phyloP scores from a whole-genome alignment of 2,113 vertebrate genomes.

The Salminus brasiliensis region DNA sequence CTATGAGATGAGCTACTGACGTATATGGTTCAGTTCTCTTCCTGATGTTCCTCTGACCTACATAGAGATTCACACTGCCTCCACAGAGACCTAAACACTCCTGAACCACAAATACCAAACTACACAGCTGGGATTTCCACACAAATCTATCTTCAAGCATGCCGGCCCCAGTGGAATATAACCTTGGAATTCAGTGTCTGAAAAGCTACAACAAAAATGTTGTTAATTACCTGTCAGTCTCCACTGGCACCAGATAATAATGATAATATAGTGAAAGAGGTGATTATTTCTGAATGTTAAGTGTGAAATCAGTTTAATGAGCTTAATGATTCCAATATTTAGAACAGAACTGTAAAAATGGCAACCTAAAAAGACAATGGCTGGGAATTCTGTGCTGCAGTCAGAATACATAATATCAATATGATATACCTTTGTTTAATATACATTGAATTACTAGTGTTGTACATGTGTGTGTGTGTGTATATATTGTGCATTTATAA shows the following conservation, averaged over 20 bases:
- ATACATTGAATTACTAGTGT: no score
- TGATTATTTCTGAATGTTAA: background rate
- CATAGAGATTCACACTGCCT: slow-evolving; percentile 24
- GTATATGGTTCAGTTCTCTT: slow-evolving; percentile 24
- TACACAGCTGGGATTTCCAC: slow-evolving; percentile 16
- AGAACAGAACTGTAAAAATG: no score
- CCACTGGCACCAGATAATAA: background rate
- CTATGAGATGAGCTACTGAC: slow-evolving; percentile 20
- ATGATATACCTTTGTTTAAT: no score
- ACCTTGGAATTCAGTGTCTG: background rate
- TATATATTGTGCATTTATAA: background rate
- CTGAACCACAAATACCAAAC: slow-evolving; percentile 27
- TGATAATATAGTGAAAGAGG: background rate
- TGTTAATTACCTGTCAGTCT: background rate
- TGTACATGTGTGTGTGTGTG: no score
- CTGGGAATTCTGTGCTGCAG: no score
- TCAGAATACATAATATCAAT: no score
- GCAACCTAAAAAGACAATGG: no score
- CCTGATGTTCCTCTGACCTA: slow-evolving; percentile 28
- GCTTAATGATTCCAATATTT: no score
- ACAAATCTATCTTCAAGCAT: slow-evolving; percentile 19
- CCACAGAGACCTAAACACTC: slow-evolving; percentile 19
- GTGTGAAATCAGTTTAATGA: background rate
- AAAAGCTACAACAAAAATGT: background rate
- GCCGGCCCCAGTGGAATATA: background rate